Evolutionary conservation across 2,888 invertebrate species (phyloP), one percentile per base, ranked within the genome.

Genomic region (Schizotus pectinicornis): DNA sequence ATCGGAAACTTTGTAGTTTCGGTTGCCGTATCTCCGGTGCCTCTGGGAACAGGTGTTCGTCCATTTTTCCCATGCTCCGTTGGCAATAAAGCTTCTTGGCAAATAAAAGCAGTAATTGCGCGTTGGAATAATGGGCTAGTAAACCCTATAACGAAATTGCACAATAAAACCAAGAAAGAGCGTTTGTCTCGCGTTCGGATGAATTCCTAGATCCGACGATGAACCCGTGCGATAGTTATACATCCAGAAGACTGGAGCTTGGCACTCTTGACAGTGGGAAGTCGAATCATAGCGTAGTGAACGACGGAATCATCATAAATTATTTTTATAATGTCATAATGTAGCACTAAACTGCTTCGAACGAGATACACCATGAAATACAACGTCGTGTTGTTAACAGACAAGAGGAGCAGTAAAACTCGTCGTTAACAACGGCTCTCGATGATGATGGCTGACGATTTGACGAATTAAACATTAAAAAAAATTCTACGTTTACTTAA

Each of bases 241-340:
- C 14, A 31, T 39, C n/a, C n/a, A n/a, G n/a, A n/a, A n/a, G 38
- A 55, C 42, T 49, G 42, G 55, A 56, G 51, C 50, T 56, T 41
- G 31, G 49, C 7, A 50, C 9, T 37, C 8, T 49, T 41, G 11
- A 45, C 47, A 46, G 47, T 56, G 38, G 38, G 49, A 49, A 48
- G 49, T 56, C 33, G 38, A 48, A 32, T 39, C 7, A 32, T 34
- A 13, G 14, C 11, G n/a, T 33, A 14, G 42, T n/a, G 14, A 46
- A 43, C 45, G 45, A 52, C 42, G 36, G 35, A 48, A 47, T 41
- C 36, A 14, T 56, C 56, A 32, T 56, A 56, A 56, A 56, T 49
- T 31, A 56, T 56, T 56, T 56, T 56, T 49, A 56, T 53, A 53
- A 53, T 56, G 56, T 49, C 56, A 49, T 56, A 56, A 56, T 56